These are phyloP conservation scores for Datnioides undecimradiatus DNA, from an alignment of 2,113 vertebrate species.

Conservation along the genomic window DNA sequence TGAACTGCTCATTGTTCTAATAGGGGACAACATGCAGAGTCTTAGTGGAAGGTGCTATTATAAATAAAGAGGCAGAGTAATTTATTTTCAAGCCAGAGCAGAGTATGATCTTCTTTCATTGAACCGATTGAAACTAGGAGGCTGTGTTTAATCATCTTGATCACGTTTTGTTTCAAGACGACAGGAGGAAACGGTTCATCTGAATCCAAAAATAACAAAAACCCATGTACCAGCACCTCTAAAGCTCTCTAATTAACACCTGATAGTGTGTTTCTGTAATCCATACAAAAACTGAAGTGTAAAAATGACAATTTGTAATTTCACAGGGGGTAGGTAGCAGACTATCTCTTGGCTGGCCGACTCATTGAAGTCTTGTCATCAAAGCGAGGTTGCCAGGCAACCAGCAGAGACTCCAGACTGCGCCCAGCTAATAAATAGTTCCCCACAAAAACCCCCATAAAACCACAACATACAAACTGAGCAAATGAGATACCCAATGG, in stretches of 20 bases:
- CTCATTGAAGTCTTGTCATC: neutral
- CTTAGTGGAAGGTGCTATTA: neutral
- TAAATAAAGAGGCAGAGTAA: neutral
- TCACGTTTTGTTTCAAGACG: neutral
- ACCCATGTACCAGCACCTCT: neutral
- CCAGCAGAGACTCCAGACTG: neutral
- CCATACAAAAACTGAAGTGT: neutral
- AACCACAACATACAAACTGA: neutral
- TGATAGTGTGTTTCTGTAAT: neutral
- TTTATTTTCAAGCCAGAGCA: slow-evolving; percentile 3
- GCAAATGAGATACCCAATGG: neutral
- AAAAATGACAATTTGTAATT: neutral
- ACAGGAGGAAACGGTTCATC: neutral
- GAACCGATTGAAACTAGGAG: neutral
- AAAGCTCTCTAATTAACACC: neutral
- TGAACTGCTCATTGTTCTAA: slow-evolving; percentile 19
- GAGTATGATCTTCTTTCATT: neutral
- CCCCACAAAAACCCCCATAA: neutral
- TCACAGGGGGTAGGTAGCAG: neutral
- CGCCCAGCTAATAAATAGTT: neutral
- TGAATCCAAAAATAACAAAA: neutral
- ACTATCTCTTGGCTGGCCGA: neutral
- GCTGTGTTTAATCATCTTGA: neutral
- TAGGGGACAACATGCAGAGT: slow-evolving; percentile 2
- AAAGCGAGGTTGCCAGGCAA: neutral